phyloP scores from a whole-genome alignment of 2,797 vertebrate genomes.

The Numenius phaeopus region DNA sequence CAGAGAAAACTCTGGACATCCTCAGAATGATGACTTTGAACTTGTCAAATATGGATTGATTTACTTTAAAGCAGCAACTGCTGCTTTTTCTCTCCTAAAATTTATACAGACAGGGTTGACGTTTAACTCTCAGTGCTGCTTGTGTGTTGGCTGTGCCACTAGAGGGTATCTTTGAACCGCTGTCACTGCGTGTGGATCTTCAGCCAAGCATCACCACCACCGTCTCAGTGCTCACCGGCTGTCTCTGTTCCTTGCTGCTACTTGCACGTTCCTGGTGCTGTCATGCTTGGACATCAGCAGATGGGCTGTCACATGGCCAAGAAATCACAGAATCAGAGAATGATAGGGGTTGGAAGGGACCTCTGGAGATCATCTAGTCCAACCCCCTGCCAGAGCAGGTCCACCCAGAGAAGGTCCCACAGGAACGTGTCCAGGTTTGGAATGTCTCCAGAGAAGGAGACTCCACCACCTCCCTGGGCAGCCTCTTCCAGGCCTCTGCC shows the following conservation, averaged over 20 bases:
- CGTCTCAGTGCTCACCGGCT: fast-evolving
- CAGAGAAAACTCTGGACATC: not conserved
- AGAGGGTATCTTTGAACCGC: not conserved
- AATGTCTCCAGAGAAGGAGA: no score
- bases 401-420: no score
- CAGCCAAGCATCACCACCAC: not conserved
- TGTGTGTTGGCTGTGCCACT: not conserved
- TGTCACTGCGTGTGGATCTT: not conserved
- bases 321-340: not conserved
- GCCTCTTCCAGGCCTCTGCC: no score
- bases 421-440: no score
- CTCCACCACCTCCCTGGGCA: no score
- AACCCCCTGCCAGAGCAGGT: no score
- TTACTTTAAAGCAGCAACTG: not conserved
- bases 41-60: not conserved
- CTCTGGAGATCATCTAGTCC: no score
- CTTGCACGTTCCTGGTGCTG: fast-evolving
- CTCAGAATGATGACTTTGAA: not conserved
- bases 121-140: not conserved
- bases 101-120: not conserved
- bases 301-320: not conserved
- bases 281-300: fast-evolving
- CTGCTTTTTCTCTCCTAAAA: not conserved
- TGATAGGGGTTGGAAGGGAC: no score
- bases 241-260: not conserved